Conservation (phyloP, 2,113 vertebrate genomes). For the Xiphias gladius region DNA sequence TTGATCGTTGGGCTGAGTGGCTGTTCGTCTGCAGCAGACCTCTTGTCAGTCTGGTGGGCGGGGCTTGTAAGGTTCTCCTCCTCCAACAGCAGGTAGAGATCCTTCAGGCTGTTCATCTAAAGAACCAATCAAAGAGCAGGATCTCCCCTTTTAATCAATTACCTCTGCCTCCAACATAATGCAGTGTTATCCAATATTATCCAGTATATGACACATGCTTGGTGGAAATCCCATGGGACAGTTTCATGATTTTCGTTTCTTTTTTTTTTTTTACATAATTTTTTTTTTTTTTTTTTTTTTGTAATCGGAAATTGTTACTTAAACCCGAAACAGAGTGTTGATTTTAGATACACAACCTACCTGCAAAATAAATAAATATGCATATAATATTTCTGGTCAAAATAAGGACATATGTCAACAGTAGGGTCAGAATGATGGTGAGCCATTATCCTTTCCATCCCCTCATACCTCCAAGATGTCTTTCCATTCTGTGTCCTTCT, state of each 20-base stretch:
- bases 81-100: slow-evolving; percentile 92
- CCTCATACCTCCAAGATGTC: slow-evolving; percentile 92
- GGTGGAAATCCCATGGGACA: background rate
- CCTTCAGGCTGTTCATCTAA: slow-evolving; percentile 96
- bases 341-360: too few species aligned
- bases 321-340: too few species aligned
- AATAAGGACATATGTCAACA: background rate
- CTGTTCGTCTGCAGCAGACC: slow-evolving; percentile 82
- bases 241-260: too few species aligned
- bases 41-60: slow-evolving; percentile 89
- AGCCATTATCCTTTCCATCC: background rate
- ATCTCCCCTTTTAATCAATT: background rate
- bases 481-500: slow-evolving; percentile 89
- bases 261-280: background rate
- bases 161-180: background rate
- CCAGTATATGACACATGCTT: background rate
- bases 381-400: background rate
- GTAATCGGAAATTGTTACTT: background rate
- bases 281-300: background rate
- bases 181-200: background rate
- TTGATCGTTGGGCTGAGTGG: slow-evolving; percentile 85
- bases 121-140: slow-evolving; percentile 39
- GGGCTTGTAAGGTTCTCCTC: slow-evolving; percentile 89
- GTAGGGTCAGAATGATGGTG: background rate
- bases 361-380: too few species aligned